These are phyloP conservation scores for Rhorus exstirpatorius DNA, from an alignment of 2,888 invertebrate genomes.

Conservation along the genomic window DNA sequence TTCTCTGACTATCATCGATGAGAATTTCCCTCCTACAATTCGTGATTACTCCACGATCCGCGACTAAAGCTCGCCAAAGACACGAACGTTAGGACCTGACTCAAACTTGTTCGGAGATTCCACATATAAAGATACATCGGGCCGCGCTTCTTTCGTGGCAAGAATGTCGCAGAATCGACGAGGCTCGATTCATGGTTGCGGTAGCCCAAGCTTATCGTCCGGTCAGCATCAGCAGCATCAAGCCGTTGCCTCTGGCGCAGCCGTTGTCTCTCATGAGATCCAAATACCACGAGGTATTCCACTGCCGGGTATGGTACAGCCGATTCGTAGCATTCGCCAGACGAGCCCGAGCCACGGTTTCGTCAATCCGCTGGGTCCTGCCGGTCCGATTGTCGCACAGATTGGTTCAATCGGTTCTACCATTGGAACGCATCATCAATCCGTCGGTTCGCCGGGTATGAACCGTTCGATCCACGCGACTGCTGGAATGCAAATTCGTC, in stretches of 20 bases:
- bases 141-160: not conserved
- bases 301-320: slow-evolving; percentile 83
- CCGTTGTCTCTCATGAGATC: slow-evolving; percentile 77
- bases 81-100: too few species aligned
- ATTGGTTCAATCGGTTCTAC: slow-evolving; percentile 37
- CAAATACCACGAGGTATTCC: slow-evolving; percentile 82
- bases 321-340: slow-evolving; percentile 77
- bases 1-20: not conserved
- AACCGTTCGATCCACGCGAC: slow-evolving; percentile 52
- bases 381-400: slow-evolving; percentile 71
- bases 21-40: too few species aligned
- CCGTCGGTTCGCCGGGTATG: slow-evolving; percentile 70
- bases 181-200: slow-evolving; percentile 76
- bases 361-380: slow-evolving; percentile 83
- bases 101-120: not conserved
- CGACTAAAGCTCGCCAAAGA: too few species aligned
- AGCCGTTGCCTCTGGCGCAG: slow-evolving; percentile 54
- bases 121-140: not conserved
- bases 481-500: slow-evolving; percentile 62
- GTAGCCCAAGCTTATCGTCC: slow-evolving; percentile 75
- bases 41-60: too few species aligned
- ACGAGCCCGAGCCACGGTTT: slow-evolving; percentile 82
- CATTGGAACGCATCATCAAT: slow-evolving; percentile 77
- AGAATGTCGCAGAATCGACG: slow-evolving; percentile 77
- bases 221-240: slow-evolving; percentile 57